Percentiles rank a stretch among this genome's conserved stretches.
These are phyloP conservation scores for Amblyraja radiata DNA, from an alignment of 2,797 vertebrate genomes.

Conservation along the genomic window DNA sequence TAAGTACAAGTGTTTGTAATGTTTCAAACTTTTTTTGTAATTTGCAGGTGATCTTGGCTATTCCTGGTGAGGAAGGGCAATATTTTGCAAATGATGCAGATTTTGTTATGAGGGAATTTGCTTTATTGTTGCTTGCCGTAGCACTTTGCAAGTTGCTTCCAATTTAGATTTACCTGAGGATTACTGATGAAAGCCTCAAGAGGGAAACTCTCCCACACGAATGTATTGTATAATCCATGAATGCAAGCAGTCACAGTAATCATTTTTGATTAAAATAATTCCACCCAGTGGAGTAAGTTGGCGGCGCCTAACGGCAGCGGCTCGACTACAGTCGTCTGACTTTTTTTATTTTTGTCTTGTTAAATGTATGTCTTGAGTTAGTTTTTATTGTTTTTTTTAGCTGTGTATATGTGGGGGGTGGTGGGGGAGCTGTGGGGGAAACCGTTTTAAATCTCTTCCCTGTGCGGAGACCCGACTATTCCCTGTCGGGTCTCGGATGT, in stretches of 20 bases:
- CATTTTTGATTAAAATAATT: conserved; percentile 33
- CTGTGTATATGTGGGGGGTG: no score
- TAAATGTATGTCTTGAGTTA: no score
- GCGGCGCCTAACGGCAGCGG: no score
- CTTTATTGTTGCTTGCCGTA: background rate
- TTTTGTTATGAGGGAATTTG: background rate
- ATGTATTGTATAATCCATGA: conserved; percentile 21
- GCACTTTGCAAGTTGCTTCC: background rate
- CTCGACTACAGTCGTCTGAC: no score
- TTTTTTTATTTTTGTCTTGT: no score
- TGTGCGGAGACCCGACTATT: no score
- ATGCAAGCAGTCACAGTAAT: background rate
- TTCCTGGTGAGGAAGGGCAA: background rate
- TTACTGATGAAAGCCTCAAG: background rate
- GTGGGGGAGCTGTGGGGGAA: no score
- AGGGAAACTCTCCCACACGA: conserved; percentile 25
- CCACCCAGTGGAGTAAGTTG: conserved; percentile 13
- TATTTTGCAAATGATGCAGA: background rate
- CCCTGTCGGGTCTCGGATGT: no score
- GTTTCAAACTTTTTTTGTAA: background rate
- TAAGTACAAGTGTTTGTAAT: background rate
- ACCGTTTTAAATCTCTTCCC: no score
- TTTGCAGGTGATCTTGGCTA: background rate
- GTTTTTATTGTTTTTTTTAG: no score
- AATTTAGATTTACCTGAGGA: background rate